Evolutionary conservation across 2,113 vertebrate species (phyloP).

Genomic region (Archilochus colubris): DNA sequence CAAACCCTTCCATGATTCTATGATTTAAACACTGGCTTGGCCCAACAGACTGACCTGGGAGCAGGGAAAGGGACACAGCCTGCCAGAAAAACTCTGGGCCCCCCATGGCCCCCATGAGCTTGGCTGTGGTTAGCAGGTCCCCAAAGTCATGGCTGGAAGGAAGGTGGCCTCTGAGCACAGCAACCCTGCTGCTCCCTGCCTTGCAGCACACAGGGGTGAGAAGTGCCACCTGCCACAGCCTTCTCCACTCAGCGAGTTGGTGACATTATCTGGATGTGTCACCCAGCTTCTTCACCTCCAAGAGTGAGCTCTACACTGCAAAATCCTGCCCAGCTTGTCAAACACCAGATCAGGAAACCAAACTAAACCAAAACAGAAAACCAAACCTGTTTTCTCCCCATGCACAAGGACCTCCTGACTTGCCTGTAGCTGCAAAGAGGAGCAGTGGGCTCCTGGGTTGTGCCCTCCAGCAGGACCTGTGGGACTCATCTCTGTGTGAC

Average conservation of each 20-base stretch:
- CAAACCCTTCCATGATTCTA: too few relatives aligned
- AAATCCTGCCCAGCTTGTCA: neutral
- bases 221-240: neutral
- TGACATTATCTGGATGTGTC: neutral
- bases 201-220: neutral
- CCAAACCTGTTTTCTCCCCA: neutral
- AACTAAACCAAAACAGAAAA: neutral
- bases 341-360: neutral
- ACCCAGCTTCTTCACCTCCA: neutral
- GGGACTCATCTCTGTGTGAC: neutral
- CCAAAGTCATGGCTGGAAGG: rapidly evolving
- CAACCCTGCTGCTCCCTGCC: neutral
- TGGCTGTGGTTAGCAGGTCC: neutral
- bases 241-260: neutral
- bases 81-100: neutral
- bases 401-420: neutral
- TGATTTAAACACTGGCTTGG: neutral
- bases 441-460: rapidly evolving
- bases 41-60: neutral
- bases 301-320: neutral
- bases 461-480: neutral
- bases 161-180: neutral
- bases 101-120: rapidly evolving
- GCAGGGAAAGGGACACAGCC: too few relatives aligned
- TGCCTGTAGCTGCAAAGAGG: neutral